phyloP scores from a whole-genome alignment of 2,113 vertebrate species.

The Chloebia gouldiae region DNA sequence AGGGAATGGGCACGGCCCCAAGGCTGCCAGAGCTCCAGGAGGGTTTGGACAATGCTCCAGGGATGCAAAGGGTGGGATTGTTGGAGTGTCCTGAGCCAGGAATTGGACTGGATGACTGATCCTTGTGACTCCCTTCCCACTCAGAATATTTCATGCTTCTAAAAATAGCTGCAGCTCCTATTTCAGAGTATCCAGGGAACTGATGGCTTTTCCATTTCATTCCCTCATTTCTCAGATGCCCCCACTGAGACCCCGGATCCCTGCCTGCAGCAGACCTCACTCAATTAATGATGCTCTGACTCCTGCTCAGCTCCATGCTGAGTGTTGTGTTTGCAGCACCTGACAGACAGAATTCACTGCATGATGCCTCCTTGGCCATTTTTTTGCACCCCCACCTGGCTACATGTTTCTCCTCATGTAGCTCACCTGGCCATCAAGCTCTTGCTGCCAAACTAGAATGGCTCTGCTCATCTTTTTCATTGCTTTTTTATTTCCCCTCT shows the following conservation, averaged over 20 bases:
- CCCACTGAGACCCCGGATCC: neutral
- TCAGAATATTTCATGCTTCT: neutral
- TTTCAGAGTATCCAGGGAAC: neutral
- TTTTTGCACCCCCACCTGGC: neutral
- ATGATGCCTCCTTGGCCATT: neutral
- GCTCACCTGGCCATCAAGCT: neutral
- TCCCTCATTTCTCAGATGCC: neutral
- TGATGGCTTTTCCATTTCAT: neutral
- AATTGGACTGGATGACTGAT: neutral
- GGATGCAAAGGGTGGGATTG: neutral
- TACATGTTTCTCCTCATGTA: neutral
- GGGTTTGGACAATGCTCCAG: fast-evolving
- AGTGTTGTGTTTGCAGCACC: neutral
- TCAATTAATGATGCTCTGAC: neutral
- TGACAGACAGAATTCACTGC: neutral
- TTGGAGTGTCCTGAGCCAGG: neutral
- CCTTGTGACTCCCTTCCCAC: neutral
- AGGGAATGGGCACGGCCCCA: neutral
- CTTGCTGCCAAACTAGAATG: neutral
- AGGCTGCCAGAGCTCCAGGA: neutral
- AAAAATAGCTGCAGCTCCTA: neutral
- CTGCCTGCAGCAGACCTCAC: neutral
- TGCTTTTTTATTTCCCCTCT: fast-evolving
- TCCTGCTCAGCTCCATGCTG: neutral
- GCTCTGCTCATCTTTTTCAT: neutral